Conservation (phyloP, 2,113 vertebrate genomes). For the Tor tambroides region DNA sequence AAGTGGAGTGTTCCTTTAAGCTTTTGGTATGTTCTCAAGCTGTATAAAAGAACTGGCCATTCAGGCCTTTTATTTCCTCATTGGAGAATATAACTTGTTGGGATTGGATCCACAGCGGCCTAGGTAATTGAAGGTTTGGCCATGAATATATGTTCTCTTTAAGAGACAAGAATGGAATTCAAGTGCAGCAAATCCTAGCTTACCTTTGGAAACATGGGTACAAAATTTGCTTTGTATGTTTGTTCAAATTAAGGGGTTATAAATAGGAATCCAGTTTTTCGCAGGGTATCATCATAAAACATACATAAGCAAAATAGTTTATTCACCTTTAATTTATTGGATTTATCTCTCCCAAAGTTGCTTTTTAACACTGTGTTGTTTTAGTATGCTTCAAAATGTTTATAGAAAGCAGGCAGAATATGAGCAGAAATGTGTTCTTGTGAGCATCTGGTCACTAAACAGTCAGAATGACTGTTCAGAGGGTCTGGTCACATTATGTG, state of each 20-base stretch:
- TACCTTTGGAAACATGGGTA: not conserved
- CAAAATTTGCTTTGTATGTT: slow-evolving; percentile 27
- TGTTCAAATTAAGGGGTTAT: not conserved
- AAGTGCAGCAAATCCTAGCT: not conserved
- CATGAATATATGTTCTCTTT: not conserved
- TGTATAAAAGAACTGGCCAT: not conserved
- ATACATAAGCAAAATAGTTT: not conserved
- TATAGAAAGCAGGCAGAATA: not conserved
- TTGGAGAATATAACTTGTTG: not conserved
- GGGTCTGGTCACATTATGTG: not conserved
- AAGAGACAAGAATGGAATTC: not conserved
- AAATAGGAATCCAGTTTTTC: not conserved
- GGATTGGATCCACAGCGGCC: not conserved
- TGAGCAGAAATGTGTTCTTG: slow-evolving; percentile 37
- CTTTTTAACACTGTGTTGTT: too few species aligned
- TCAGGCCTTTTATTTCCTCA: not conserved
- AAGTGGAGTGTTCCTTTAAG: too few species aligned
- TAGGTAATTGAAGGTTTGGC: not conserved
- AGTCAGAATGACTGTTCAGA: slow-evolving; percentile 52
- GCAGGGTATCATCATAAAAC: not conserved
- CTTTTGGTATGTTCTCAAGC: not conserved
- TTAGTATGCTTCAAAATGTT: not conserved
- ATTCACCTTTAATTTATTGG: not conserved
- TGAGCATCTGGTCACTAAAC: slow-evolving; percentile 38
- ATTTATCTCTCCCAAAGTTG: too few species aligned